A percentile compares a stretch with the other conserved stretches of the same genome.
Evolutionary conservation across 2,113 vertebrate genomes (phyloP).

Genomic region (Takifugu bimaculatus): DNA sequence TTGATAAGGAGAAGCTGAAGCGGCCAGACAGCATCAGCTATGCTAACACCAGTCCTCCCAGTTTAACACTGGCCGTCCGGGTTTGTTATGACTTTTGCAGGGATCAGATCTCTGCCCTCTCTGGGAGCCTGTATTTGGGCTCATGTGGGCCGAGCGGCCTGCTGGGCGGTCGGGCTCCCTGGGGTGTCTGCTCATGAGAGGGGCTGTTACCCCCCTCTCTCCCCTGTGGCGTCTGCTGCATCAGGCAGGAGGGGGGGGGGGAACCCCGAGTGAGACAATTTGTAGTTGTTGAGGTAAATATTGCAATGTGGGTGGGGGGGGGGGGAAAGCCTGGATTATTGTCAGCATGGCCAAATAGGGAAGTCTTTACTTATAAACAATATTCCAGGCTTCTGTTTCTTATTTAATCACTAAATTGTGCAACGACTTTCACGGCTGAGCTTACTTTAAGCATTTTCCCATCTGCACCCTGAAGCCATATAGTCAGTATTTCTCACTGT

Average conservation of each 20-base stretch:
- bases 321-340: constrained; percentile 7
- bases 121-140: constrained; percentile 26
- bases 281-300: constrained; percentile 48
- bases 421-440: constrained; percentile 19
- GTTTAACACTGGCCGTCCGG: constrained; percentile 18
- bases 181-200: constrained; percentile 52
- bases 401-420: constrained; percentile 25
- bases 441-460: constrained; percentile 42
- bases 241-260: constrained; percentile 37
- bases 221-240: constrained; percentile 28
- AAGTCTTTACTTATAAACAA: constrained; percentile 25
- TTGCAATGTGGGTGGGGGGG: constrained; percentile 2
- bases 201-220: constrained; percentile 47
- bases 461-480: constrained; percentile 2
- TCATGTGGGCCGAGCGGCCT: constrained; percentile 47
- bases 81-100: constrained; percentile 49
- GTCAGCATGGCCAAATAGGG: constrained; percentile 21
- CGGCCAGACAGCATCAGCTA: constrained; percentile 6
- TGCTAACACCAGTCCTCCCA: constrained; percentile 20
- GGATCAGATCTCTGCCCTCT: constrained; percentile 46
- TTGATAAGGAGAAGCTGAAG: not conserved
- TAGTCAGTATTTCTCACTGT: too few species aligned
- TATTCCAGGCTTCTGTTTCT: constrained; percentile 7
- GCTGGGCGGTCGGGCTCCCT: constrained; percentile 41
- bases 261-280: constrained; percentile 42